Conservation (phyloP, 2,113 vertebrate genomes). For the Picathartes gymnocephalus region DNA sequence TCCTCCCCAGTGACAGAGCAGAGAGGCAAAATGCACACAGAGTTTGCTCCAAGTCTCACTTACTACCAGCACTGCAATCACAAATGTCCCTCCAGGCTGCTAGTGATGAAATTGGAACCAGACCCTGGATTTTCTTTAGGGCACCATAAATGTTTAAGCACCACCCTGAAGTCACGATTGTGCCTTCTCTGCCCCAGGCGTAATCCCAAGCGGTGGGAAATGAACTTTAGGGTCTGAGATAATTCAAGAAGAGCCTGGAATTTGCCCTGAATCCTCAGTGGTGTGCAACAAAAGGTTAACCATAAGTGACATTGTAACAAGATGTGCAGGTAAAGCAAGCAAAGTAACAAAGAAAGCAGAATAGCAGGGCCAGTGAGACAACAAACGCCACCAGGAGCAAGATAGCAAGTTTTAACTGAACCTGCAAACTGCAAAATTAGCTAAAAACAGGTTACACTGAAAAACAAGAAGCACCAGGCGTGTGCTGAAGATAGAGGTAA, state of each 20-base stretch:
- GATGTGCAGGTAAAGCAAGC: too few relatives aligned
- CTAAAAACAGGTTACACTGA: too few relatives aligned
- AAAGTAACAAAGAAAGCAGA: too few relatives aligned
- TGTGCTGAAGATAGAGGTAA: too few relatives aligned
- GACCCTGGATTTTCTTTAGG: not conserved
- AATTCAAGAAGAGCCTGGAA: not conserved
- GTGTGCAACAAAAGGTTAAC: too few relatives aligned
- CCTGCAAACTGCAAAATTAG: too few relatives aligned
- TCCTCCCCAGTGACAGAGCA: not conserved
- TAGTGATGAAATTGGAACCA: not conserved
- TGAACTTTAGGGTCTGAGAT: accelerated
- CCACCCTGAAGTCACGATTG: accelerated
- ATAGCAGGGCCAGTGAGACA: too few relatives aligned
- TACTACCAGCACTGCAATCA: not conserved
- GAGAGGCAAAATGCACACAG: not conserved
- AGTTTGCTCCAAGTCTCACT: not conserved
- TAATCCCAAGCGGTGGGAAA: not conserved
- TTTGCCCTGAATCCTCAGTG: not conserved
- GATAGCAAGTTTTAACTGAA: too few relatives aligned
- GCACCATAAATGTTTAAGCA: accelerated
- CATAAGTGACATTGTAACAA: too few relatives aligned
- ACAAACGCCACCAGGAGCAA: too few relatives aligned
- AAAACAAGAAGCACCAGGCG: too few relatives aligned
- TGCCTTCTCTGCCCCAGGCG: accelerated
- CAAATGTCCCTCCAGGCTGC: not conserved